A percentile compares a stretch with the other conserved stretches of the same genome.
Evolutionary conservation across 2,797 vertebrate genomes (phyloP).

Genomic region (Jordanella pulchra): DNA sequence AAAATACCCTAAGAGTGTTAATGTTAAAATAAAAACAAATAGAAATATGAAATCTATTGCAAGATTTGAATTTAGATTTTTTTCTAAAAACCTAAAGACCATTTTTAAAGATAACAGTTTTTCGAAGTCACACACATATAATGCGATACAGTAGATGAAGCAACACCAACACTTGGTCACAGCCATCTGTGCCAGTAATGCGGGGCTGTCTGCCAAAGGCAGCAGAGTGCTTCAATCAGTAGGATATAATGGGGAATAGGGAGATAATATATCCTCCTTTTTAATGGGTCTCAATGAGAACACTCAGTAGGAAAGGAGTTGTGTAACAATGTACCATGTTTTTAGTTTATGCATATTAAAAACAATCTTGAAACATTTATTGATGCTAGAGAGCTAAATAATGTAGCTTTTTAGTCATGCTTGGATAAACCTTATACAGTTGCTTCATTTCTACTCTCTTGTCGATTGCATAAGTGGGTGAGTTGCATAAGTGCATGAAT

Average conservation of each 20-base stretch:
- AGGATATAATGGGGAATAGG: constrained; percentile 16
- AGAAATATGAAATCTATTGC: background rate
- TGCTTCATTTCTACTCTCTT: constrained; percentile 44
- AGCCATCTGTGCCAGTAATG: constrained; percentile 21
- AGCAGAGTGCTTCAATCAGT: constrained; percentile 20
- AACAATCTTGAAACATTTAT: constrained; percentile 43
- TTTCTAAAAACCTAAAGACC: background rate
- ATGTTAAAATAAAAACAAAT: background rate
- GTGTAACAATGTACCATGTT: background rate
- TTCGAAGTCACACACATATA: background rate
- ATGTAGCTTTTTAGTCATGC: constrained; percentile 62
- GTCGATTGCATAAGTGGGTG: constrained; percentile 43
- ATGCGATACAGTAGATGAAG: constrained; percentile 13
- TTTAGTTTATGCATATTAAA: constrained; percentile 27
- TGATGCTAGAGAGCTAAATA: constrained; percentile 64
- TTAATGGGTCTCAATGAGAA: constrained; percentile 5
- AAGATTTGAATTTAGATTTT: background rate
- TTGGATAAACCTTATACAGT: constrained; percentile 54
- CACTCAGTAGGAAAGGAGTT: background rate
- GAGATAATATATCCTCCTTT: background rate
- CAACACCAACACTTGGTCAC: constrained; percentile 4
- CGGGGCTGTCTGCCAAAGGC: constrained; percentile 28
- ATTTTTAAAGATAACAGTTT: background rate
- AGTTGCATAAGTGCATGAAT: constrained; percentile 67
- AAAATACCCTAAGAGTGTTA: background rate